Percentiles rank a stretch among this genome's conserved stretches.
Evolutionary conservation across 1,140 invertebrate species (phyloP).

Genomic region (Popillia japonica): DNA sequence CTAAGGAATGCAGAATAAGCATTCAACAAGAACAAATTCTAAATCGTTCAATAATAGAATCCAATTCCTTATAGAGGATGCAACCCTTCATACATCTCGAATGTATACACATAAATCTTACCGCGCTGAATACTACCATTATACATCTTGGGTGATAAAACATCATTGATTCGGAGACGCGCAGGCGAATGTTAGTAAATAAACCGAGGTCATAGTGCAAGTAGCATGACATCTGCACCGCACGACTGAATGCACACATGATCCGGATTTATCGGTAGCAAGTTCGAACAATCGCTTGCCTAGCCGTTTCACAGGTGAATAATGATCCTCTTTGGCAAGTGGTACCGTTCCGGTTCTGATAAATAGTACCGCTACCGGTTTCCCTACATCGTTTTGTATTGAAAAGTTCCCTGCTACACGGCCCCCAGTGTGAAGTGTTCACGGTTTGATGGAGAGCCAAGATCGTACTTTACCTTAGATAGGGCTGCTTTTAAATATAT

Average conservation of each 20-base stretch:
- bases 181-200: not conserved
- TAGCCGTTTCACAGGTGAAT: conserved; percentile 3
- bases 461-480: too few species aligned
- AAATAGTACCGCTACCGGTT: not conserved
- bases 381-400: not conserved
- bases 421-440: not conserved
- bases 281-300: conserved; percentile 14
- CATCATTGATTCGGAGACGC: not conserved
- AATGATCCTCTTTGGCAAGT: conserved; percentile 5
- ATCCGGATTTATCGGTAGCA: not conserved
- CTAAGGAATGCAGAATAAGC: too few species aligned
- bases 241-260: conserved; percentile 8
- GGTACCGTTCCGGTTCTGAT: not conserved
- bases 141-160: not conserved
- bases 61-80: too few species aligned
- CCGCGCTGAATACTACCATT: not conserved
- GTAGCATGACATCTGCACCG: conserved; percentile 8
- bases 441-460: not conserved
- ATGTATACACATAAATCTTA: not conserved
- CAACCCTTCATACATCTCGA: too few species aligned
- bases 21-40: too few species aligned
- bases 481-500: too few species aligned
- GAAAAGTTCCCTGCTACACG: not conserved
- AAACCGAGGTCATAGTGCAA: conserved; percentile 9
- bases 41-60: too few species aligned